Base-by-base conservation (phyloP, 1,140 invertebrate genomes). In the Drosophila sp. region DNA sequence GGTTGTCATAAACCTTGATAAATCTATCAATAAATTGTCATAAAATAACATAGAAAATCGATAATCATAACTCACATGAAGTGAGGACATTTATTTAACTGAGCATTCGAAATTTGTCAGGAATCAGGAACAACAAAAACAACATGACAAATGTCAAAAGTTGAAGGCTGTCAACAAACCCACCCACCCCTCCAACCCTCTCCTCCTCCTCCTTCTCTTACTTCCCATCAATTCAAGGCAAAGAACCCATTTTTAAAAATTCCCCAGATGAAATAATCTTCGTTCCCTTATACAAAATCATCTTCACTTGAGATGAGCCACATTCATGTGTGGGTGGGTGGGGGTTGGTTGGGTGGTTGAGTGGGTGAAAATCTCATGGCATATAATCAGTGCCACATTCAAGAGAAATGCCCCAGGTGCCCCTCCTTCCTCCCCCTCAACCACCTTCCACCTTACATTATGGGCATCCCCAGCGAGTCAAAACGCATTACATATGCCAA, bases 401-500 rank as follows among this genome's bases (percentile, higher is more conserved):
- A 87, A 70, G 70, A 33, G 58, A 83, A 38, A 73, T 76, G 82
- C 83, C 83, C 76, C 76, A 86, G 83, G 83, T 87, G 69, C 68
- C 69, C 66, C 25, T 10, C 27, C 44, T 2, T 11, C 29, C 29
- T 17, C 17, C 17, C 17, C 17, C 17, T 17, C 17, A 17, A 17
- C 17, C 17, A 17, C 17, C 17, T 17, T 17, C 17, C 17, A 17
- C 17, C 17, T 17, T 17, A 17, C 17, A 17, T 17, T 17, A 17
- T 17, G 17, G 17, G 40, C 63, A 33, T 5, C 58, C 58, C 63
- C 10, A 33, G 32, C 47, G 56, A 62, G 63, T 65, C 77, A 25
- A 79, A 87, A 82, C 79, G 72, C 79, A 86, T 86, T 86, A 82
- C 83, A 86, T 86, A 86, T 87, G 83, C 83, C 83, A 86, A 86